Evolutionary conservation across 2,113 vertebrate genomes (phyloP).

Genomic region (Pollachius pollachius): DNA sequence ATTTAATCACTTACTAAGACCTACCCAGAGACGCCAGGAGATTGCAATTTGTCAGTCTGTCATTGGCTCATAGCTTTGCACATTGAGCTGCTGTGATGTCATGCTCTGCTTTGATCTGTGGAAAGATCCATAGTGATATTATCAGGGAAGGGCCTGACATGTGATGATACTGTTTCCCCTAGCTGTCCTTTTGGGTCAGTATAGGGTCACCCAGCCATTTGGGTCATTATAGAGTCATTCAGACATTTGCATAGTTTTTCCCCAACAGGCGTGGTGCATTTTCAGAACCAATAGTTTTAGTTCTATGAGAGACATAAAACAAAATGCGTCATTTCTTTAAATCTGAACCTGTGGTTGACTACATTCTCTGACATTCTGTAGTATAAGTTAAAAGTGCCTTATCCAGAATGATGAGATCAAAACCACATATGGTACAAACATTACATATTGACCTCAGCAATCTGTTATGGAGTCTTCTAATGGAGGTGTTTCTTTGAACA

Average conservation of each 20-base stretch:
- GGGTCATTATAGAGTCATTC: conserved; percentile 30
- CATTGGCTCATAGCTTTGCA: conserved; percentile 16
- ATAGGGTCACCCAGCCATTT: conserved; percentile 20
- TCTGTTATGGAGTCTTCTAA: no score
- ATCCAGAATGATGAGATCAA: neutral
- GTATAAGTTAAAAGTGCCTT: neutral
- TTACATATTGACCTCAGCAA: neutral
- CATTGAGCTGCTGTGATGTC: conserved; percentile 51
- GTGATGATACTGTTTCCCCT: conserved; percentile 6
- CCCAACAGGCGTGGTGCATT: neutral
- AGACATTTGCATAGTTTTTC: neutral
- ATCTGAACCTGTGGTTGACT: no score
- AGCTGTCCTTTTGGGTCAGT: conserved; percentile 16
- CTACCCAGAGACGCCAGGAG: conserved; percentile 8
- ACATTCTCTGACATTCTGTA: neutral
- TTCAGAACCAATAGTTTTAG: no score
- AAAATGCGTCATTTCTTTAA: neutral
- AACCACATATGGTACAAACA: neutral
- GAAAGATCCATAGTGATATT: conserved; percentile 56
- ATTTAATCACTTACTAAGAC: conserved; percentile 5
- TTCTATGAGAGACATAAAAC: neutral
- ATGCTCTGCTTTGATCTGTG: conserved; percentile 51
- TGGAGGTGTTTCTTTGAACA: no score
- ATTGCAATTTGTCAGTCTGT: conserved; percentile 12
- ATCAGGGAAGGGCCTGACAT: conserved; percentile 45